phyloP scores from a whole-genome alignment of 2,113 vertebrate genomes.

The Megaceryle torquata region DNA sequence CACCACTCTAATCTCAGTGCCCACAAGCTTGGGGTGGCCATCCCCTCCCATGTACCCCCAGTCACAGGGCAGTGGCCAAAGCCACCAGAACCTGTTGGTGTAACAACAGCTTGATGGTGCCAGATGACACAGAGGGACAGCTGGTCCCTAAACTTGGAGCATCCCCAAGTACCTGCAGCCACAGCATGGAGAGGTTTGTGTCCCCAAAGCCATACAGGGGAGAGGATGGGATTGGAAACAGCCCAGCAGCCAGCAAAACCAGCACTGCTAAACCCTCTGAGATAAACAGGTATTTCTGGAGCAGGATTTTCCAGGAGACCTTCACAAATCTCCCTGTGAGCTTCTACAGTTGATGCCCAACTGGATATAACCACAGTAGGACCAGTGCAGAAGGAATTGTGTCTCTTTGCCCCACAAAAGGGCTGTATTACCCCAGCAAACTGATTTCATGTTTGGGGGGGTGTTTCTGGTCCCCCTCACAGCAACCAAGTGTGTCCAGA shows the following conservation, averaged over 20 bases:
- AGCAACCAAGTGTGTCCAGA: background rate
- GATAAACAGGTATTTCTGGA: fast-evolving
- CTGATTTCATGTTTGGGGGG: background rate
- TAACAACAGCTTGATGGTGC: fast-evolving
- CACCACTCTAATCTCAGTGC: background rate
- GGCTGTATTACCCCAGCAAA: background rate
- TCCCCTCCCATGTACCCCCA: background rate
- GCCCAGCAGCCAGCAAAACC: background rate
- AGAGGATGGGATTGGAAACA: background rate
- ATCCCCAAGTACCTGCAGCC: background rate
- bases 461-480: background rate
- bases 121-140: background rate
- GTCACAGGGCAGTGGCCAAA: fast-evolving
- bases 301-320: fast-evolving
- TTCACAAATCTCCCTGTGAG: background rate
- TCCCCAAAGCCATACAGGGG: background rate
- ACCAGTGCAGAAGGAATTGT: fast-evolving
- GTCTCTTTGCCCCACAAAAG: background rate
- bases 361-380: fast-evolving
- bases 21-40: fast-evolving
- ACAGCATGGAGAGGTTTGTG: background rate
- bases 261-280: background rate
- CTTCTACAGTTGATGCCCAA: background rate
- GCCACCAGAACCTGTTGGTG: background rate
- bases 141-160: fast-evolving